phyloP scores from a whole-genome alignment of 2,797 vertebrate species.

The Ficedula albicollis region DNA sequence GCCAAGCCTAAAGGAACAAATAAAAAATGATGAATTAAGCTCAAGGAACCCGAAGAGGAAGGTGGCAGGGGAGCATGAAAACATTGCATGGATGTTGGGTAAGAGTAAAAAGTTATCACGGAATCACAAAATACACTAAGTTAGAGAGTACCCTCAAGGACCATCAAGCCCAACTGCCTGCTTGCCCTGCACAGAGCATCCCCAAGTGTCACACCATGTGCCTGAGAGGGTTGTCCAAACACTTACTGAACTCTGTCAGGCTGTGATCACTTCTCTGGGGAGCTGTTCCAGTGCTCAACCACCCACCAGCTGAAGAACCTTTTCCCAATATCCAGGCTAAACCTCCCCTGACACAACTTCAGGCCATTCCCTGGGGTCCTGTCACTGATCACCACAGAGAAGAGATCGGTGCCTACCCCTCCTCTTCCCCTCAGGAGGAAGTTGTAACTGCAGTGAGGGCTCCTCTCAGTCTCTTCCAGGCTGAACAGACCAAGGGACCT shows the following conservation, averaged over 20 bases:
- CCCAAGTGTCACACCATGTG: neutral
- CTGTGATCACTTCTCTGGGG: neutral
- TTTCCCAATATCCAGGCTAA: neutral
- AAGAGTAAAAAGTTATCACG: neutral
- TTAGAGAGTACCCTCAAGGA: neutral
- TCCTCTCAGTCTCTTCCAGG: neutral
- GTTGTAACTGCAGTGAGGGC: neutral
- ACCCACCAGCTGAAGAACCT: neutral
- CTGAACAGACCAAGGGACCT: no score
- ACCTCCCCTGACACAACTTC: neutral
- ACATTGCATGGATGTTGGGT: neutral
- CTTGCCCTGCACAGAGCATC: neutral
- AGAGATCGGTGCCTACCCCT: neutral
- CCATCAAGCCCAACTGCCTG: neutral
- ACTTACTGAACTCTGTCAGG: neutral
- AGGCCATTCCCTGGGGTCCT: neutral
- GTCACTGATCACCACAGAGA: neutral
- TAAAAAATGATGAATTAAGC: neutral
- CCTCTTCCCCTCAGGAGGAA: neutral
- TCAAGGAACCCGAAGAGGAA: neutral
- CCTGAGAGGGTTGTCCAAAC: neutral
- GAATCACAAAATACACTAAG: neutral
- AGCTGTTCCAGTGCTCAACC: neutral
- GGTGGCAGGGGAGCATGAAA: accelerated
- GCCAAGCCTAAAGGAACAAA: neutral